These are phyloP conservation scores for Drosophila littoralis DNA, from an alignment of 1,140 invertebrate genomes.

Conservation along the genomic window DNA sequence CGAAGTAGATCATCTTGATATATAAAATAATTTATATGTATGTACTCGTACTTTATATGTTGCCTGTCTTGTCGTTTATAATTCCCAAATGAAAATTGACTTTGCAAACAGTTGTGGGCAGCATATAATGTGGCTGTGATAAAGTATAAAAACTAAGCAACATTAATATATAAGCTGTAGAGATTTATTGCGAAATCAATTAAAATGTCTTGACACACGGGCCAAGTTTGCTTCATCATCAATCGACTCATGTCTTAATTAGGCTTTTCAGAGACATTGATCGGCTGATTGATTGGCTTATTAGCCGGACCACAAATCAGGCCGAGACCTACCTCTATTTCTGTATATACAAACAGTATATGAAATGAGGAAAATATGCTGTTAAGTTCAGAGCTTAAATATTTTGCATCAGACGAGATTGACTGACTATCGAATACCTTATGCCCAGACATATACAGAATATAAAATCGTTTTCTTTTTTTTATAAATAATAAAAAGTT, in stretches of 20 bases:
- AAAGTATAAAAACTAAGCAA: neutral
- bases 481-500: too few relatives aligned
- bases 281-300: constrained; percentile 1
- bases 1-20: neutral
- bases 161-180: neutral
- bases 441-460: too few relatives aligned
- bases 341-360: neutral
- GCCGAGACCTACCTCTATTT: neutral
- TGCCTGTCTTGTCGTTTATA: neutral
- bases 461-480: too few relatives aligned
- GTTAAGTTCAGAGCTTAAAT: too few relatives aligned
- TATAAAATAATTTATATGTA: too few relatives aligned
- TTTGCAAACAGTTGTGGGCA: too few relatives aligned
- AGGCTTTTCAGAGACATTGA: neutral
- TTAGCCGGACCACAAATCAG: neutral
- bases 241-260: constrained; percentile 1
- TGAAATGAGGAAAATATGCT: too few relatives aligned
- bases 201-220: neutral
- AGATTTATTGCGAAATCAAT: constrained; percentile 1
- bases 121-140: too few relatives aligned
- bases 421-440: too few relatives aligned
- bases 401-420: too few relatives aligned
- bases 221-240: neutral
- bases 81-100: neutral
- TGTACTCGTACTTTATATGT: too few relatives aligned